phyloP scores from a whole-genome alignment of 2,113 vertebrate species.

The Baryphthengus martii region DNA sequence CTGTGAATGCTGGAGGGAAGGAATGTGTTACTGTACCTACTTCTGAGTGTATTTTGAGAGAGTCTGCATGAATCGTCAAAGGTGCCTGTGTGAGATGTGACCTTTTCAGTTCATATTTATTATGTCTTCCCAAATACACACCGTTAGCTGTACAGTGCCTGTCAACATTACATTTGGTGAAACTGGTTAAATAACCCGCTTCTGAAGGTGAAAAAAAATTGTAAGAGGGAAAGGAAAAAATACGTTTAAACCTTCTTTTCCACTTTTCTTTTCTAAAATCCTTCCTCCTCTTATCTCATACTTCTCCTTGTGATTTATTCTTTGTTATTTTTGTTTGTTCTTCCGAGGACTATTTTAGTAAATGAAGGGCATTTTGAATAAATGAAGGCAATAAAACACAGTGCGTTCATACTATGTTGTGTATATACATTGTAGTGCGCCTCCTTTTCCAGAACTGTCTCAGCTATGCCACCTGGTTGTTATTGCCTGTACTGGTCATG shows the following conservation, averaged over 20 bases:
- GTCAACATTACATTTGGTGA: conserved; percentile 54
- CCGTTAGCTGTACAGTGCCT: conserved; percentile 38
- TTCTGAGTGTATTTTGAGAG: conserved; percentile 25
- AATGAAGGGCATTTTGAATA: background rate
- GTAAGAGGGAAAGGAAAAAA: background rate
- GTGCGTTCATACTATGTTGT: background rate
- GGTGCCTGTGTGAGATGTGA: conserved; percentile 58
- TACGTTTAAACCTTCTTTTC: background rate
- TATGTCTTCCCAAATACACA: conserved; percentile 62
- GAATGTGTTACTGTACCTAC: conserved; percentile 4
- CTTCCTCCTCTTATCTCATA: background rate
- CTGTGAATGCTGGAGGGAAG: conserved; percentile 31
- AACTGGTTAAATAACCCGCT: background rate
- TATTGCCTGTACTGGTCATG: background rate
- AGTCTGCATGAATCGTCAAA: conserved; percentile 49
- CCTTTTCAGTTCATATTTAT: conserved; percentile 69
- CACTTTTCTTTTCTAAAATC: background rate
- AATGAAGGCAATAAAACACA: background rate
- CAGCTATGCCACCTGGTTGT: background rate
- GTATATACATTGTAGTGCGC: fast-evolving
- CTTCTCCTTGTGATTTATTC: background rate
- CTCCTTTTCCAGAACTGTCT: background rate
- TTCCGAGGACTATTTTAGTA: background rate
- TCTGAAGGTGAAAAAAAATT: conserved; percentile 1
- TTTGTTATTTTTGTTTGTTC: background rate